These are phyloP conservation scores for Hyles euphorbiae DNA, from an alignment of 1,140 invertebrate species.

Conservation along the genomic window DNA sequence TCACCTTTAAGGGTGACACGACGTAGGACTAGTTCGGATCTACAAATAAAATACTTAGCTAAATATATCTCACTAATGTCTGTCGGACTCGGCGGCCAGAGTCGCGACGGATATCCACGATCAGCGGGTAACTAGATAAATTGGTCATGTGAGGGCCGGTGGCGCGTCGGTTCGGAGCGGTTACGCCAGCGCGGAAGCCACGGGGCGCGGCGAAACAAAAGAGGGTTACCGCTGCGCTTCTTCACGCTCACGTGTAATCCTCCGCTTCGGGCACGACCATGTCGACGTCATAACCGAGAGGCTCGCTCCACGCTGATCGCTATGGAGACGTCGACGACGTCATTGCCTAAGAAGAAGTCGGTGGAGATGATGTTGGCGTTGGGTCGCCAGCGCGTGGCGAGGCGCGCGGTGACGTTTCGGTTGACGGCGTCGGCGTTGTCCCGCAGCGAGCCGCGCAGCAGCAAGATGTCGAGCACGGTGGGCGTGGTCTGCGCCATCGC, in stretches of 20 bases:
- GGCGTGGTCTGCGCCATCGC: slow-evolving; percentile 90
- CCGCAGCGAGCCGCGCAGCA: slow-evolving; percentile 79
- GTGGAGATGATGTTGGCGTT: slow-evolving; percentile 84
- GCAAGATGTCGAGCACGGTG: slow-evolving; percentile 80
- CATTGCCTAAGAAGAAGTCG: slow-evolving; percentile 87
- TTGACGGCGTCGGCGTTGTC: slow-evolving; percentile 83
- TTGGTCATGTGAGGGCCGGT: slow-evolving; percentile 29
- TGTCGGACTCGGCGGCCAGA: slow-evolving; percentile 31
- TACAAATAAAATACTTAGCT: slow-evolving; percentile 39
- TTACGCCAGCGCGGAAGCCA: slow-evolving; percentile 40
- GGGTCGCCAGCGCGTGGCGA: slow-evolving; percentile 78
- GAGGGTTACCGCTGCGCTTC: slow-evolving; percentile 8
- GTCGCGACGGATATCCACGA: slow-evolving; percentile 28
- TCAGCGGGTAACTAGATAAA: slow-evolving; percentile 33
- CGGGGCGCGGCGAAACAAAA: slow-evolving; percentile 31
- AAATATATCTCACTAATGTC: slow-evolving; percentile 58
- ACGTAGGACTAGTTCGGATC: slow-evolving; percentile 45
- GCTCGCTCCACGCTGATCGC: slow-evolving; percentile 73
- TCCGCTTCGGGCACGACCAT: slow-evolving; percentile 31
- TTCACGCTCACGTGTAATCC: slow-evolving; percentile 37
- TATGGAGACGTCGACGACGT: slow-evolving; percentile 83
- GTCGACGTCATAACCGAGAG: slow-evolving; percentile 55
- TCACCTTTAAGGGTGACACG: slow-evolving; percentile 22
- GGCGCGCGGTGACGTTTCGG: slow-evolving; percentile 80
- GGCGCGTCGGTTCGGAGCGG: slow-evolving; percentile 25